Evolutionary conservation across 2,888 invertebrate genomes (phyloP), one percentile per base, ranked within the genome.

Genomic region (Cordilura impudica): DNA sequence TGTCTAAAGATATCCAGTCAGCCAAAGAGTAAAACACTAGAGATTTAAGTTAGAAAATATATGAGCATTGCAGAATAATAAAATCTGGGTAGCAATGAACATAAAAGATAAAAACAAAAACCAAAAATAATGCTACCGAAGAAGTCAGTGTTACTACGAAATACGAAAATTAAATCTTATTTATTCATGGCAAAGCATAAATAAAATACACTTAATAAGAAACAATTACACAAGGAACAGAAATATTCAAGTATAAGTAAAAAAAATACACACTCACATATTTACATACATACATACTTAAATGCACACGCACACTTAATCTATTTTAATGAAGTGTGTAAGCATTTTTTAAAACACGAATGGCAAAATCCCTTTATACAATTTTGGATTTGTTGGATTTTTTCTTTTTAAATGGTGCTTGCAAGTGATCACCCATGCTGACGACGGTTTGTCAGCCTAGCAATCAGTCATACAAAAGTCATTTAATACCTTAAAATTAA

Each of bases 401-500:
- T 35, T 35, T 35, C 4, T 35, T 10, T 35, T 35, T 12, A 12
- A 12, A 39, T 39, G 26, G 26, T 26, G 26, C 6, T 3, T 26
- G 26, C 6, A 6, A 4, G 26, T 26, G 26, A n/a, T n/a, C n/a
- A n/a, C 8, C 31, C 31, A 31, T 10, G 12, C 31, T 10, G 31
- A 10, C 10, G 12, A 0, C 35, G 12, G 1, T 12, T 35, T 8
- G 35, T 35, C 35, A 12, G 35, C n/a, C 12, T 35, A 12, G 10
- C 35, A 12, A 1, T 26, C 53, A 66, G 1, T 16, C 26, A 45
- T 1, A 14, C 53, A 19, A n/a, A 21, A 35, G 31, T 19, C 56
- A 39, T 65, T 69, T 56, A 63, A 71, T 43, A 67, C 45, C 63
- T 67, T 39, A n/a, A 61, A 66, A 63, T 75, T 71, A 39, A 75